Conservation (phyloP, 2,797 vertebrate species). For the Sebastes diploproa region DNA sequence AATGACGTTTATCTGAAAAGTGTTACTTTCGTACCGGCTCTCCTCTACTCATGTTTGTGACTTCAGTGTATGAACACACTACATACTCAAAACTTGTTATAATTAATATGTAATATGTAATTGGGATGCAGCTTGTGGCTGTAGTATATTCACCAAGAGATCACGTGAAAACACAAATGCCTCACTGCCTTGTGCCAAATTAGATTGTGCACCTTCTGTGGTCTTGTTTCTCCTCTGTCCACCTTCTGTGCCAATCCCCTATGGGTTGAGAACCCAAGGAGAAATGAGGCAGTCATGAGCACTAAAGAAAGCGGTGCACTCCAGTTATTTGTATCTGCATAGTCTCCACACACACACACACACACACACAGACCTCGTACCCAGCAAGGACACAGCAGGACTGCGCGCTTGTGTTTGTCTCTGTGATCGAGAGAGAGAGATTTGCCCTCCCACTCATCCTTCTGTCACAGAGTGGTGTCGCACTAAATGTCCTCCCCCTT, state of each 20-base stretch:
- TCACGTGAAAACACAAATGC: constrained; percentile 28
- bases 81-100: neutral
- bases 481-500: constrained; percentile 68
- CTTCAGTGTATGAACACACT: neutral
- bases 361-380: neutral
- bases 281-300: constrained; percentile 39
- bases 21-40: too few relatives aligned
- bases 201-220: constrained; percentile 41
- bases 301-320: constrained; percentile 7
- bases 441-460: constrained; percentile 68
- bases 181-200: constrained; percentile 34
- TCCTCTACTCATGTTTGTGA: neutral
- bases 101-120: neutral
- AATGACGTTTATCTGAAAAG: too few relatives aligned
- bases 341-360: neutral
- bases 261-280: constrained; percentile 38
- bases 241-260: constrained; percentile 32
- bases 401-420: constrained; percentile 25
- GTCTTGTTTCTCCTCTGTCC: constrained; percentile 45
- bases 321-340: constrained; percentile 46
- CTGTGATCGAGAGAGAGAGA: constrained; percentile 45
- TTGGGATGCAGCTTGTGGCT: neutral
- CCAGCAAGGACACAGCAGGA: constrained; percentile 63
- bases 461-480: constrained; percentile 67
- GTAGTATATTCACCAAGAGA: neutral